Percentiles rank a stretch among this genome's conserved stretches.
phyloP scores from a whole-genome alignment of 2,888 invertebrate genomes.

The Polietes domitor region DNA sequence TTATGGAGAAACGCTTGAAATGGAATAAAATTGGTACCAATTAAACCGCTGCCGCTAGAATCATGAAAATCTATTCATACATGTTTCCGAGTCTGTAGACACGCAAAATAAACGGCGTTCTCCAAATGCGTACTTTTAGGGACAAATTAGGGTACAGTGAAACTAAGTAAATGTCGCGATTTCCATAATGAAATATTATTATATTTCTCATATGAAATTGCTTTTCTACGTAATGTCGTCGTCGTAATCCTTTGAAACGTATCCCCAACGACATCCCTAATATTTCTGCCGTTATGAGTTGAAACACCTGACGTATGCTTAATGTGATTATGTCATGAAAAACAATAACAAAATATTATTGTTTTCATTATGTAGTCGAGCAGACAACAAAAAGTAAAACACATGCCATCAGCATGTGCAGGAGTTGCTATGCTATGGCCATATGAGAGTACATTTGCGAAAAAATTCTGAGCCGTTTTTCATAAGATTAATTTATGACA shows the following conservation, averaged over 20 bases:
- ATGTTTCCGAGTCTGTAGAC: too few species aligned
- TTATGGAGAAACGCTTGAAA: too few species aligned
- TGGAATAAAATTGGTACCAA: too few species aligned
- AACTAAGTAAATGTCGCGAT: too few species aligned
- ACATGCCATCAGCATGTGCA: neutral
- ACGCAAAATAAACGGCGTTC: too few species aligned
- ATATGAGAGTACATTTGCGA: conserved; percentile 7
- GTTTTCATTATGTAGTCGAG: conserved; percentile 21
- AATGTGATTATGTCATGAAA: conserved; percentile 57
- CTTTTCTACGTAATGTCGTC: too few species aligned
- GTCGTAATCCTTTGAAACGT: neutral
- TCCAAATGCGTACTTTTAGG: too few species aligned
- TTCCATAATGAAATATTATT: too few species aligned
- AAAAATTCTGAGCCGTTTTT: conserved; percentile 42
- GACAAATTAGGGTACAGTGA: too few species aligned
- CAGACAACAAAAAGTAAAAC: neutral
- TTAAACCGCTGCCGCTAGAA: too few species aligned
- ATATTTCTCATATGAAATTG: too few species aligned
- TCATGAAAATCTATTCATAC: too few species aligned
- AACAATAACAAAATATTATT: conserved; percentile 33
- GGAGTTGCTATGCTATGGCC: neutral
- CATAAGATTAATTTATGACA: conserved; percentile 61
- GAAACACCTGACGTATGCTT: conserved; percentile 52
- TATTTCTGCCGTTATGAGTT: neutral
- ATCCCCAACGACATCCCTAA: neutral